Evolutionary conservation across 2,888 invertebrate genomes (phyloP).

Genomic region (Spicauda simplicius): DNA sequence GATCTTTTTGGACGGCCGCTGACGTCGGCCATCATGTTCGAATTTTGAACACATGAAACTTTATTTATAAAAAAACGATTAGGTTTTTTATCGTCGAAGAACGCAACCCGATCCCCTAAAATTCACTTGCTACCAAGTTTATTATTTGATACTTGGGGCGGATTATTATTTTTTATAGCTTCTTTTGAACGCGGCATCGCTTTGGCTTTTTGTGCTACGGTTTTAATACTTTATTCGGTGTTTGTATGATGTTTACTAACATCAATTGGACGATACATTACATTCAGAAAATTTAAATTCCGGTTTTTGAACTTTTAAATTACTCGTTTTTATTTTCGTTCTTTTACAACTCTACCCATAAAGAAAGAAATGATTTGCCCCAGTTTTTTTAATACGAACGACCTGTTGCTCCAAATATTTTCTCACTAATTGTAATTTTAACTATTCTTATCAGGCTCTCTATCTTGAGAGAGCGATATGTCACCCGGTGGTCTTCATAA

Average conservation of each 20-base stretch:
- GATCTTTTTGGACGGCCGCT: slow-evolving; percentile 52
- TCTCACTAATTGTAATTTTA: slow-evolving; percentile 74
- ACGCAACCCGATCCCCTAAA: slow-evolving; percentile 78
- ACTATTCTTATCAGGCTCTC: slow-evolving; percentile 63
- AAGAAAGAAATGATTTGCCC: slow-evolving; percentile 7
- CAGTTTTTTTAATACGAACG: slow-evolving; percentile 35
- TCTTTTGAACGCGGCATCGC: slow-evolving; percentile 67
- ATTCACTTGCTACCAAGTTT: slow-evolving; percentile 85
- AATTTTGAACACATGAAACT: slow-evolving; percentile 72
- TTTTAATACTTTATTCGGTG: slow-evolving; percentile 64
- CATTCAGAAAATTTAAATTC: slow-evolving; percentile 7
- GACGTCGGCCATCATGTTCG: slow-evolving; percentile 76
- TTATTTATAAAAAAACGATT: slow-evolving; percentile 59
- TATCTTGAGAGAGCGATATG: slow-evolving; percentile 60
- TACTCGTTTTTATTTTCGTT: not conserved
- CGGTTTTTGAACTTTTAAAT: no score
- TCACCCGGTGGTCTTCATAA: slow-evolving; percentile 71
- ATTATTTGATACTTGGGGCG: slow-evolving; percentile 82
- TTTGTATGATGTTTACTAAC: slow-evolving; percentile 56
- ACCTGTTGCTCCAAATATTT: slow-evolving; percentile 52
- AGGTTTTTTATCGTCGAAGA: slow-evolving; percentile 63
- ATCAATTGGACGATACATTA: not conserved
- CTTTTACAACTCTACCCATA: not conserved
- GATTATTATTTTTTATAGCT: slow-evolving; percentile 69
- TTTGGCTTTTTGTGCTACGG: slow-evolving; percentile 67